Percentiles rank a stretch among this genome's conserved stretches.
Evolutionary conservation across 2,888 invertebrate species (phyloP).

Genomic region (Antheraea assamensis): DNA sequence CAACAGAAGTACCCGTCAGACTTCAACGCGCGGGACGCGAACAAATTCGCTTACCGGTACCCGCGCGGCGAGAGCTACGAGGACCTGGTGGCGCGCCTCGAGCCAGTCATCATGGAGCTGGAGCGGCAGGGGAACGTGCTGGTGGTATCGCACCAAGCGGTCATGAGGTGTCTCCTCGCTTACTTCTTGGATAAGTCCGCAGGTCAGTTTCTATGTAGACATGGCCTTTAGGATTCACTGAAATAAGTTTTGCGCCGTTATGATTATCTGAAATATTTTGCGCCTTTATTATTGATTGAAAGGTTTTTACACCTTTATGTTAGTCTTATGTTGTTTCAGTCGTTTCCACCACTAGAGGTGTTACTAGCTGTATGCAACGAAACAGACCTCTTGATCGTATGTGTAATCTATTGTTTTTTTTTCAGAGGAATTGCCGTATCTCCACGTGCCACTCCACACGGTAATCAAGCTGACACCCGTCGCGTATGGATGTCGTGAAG

Average conservation of each 20-base stretch:
- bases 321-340: too few species aligned
- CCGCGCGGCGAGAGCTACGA: conserved; percentile 98
- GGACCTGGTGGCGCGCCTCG: conserved; percentile 97
- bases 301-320: too few species aligned
- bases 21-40: conserved; percentile 96
- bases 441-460: conserved; percentile 95
- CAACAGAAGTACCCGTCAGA: conserved; percentile 96
- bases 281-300: too few species aligned
- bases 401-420: conserved; percentile 31
- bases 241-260: too few species aligned
- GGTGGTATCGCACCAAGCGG: conserved; percentile 98
- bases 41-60: conserved; percentile 96
- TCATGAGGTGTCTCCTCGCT: conserved; percentile 96
- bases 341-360: too few species aligned
- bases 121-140: conserved; percentile 98
- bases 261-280: too few species aligned
- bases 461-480: conserved; percentile 98
- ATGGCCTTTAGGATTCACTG: too few species aligned
- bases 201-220: conserved; percentile 76
- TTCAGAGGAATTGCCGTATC: conserved; percentile 93
- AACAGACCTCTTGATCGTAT: background rate
- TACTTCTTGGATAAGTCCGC: conserved; percentile 98
- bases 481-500: conserved; percentile 98
- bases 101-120: conserved; percentile 99
- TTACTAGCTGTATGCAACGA: too few species aligned